These are phyloP conservation scores for Spheniscus humboldti DNA, from an alignment of 2,797 vertebrate genomes.

Conservation along the genomic window DNA sequence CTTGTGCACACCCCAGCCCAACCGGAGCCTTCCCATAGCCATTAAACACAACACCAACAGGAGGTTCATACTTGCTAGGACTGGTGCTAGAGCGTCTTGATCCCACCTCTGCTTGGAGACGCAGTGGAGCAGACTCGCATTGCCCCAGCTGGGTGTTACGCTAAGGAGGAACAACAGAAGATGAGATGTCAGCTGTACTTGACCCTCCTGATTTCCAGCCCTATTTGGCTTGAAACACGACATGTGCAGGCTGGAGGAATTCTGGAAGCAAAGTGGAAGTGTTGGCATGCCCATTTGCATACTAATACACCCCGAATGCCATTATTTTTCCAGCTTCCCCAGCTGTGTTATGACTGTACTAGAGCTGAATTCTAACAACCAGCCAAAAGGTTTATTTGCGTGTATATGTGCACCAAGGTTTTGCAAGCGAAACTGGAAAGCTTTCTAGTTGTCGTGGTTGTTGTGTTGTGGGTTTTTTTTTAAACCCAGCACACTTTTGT, in stretches of 20 bases:
- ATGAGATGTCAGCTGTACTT: constrained; percentile 2
- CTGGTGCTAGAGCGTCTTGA: not conserved
- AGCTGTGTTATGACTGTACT: constrained; percentile 66
- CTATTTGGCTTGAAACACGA: not conserved
- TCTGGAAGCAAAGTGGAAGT: constrained; percentile 48
- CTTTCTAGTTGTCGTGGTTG: constrained; percentile 20
- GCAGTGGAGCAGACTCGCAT: not conserved
- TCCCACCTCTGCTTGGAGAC: not conserved
- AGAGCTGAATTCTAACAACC: constrained; percentile 68
- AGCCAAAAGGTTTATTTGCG: constrained; percentile 65
- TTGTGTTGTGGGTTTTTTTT: not conserved
- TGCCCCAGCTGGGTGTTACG: not conserved
- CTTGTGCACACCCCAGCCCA: not conserved
- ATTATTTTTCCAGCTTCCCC: constrained; percentile 65
- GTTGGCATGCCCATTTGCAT: constrained; percentile 51
- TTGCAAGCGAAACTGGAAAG: constrained; percentile 49
- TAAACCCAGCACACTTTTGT: constrained; percentile 7
- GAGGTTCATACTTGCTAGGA: not conserved
- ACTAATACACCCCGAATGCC: constrained; percentile 50
- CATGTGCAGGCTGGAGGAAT: constrained; percentile 37
- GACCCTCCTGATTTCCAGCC: constrained; percentile 40
- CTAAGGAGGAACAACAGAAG: not conserved
- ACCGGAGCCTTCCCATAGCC: not conserved
- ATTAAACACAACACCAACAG: not conserved
- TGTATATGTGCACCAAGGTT: constrained; percentile 8